Conservation (phyloP, 2,888 invertebrate species). For the Phyto melanocephala region DNA sequence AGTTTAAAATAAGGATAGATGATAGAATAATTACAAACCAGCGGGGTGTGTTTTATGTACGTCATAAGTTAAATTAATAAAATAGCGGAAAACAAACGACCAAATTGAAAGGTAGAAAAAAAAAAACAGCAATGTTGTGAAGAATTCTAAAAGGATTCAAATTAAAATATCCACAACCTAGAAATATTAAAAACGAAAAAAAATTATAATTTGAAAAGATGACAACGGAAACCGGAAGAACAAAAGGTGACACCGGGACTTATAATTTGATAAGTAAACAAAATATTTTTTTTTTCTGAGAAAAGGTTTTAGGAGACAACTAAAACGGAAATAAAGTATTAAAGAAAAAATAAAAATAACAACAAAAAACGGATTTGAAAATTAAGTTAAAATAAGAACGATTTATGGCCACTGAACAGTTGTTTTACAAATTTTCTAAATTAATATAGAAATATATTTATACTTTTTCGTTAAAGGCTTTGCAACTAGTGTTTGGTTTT, state of each 20-base stretch:
- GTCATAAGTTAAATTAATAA: constrained; percentile 59
- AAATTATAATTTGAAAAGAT: constrained; percentile 11
- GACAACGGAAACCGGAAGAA: constrained; percentile 68
- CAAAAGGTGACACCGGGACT: constrained; percentile 73
- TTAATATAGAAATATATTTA: too few species aligned
- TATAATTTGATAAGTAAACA: constrained; percentile 60
- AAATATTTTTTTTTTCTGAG: constrained; percentile 5
- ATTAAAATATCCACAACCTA: constrained; percentile 27
- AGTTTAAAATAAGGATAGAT: constrained; percentile 7
- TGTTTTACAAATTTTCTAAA: too few species aligned
- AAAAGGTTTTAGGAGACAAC: not conserved
- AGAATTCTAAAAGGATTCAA: constrained; percentile 52
- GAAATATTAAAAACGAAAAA: constrained; percentile 25
- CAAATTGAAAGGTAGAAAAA: not conserved
- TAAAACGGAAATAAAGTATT: not conserved
- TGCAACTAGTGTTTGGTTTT: too few species aligned
- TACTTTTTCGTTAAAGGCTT: too few species aligned
- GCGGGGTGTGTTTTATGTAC: constrained; percentile 42
- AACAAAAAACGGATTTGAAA: not conserved
- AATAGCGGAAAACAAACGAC: constrained; percentile 27
- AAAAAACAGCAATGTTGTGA: constrained; percentile 31
- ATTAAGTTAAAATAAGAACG: too few species aligned
- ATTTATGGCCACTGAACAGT: too few species aligned
- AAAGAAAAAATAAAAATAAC: not conserved
- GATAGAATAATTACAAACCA: constrained; percentile 41